Conservation (phyloP, 2,888 invertebrate genomes). For the Sminthurides aquaticus region DNA sequence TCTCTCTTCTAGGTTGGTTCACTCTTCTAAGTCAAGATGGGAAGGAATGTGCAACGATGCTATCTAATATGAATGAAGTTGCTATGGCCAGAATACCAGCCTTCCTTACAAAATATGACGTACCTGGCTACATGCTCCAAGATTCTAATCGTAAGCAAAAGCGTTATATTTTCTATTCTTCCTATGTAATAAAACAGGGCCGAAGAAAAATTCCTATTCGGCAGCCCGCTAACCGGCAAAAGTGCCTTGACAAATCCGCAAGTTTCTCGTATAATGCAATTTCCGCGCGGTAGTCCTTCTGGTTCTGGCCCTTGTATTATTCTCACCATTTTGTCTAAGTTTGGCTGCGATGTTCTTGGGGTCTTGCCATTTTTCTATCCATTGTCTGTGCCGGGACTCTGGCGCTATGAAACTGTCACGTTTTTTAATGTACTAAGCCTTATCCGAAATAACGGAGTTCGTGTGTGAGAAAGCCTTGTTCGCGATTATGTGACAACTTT, state of each 20-base stretch:
- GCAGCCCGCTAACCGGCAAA: too few species aligned
- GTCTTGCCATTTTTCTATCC: background rate
- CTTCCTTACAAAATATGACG: slow-evolving; percentile 58
- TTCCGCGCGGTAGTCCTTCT: too few species aligned
- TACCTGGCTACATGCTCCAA: slow-evolving; percentile 54
- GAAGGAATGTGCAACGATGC: slow-evolving; percentile 40
- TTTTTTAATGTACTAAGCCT: background rate
- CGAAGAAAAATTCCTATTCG: too few species aligned
- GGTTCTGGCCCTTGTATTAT: too few species aligned
- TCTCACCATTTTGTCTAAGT: too few species aligned
- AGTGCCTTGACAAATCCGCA: too few species aligned
- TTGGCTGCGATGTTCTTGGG: too few species aligned
- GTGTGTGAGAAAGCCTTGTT: background rate
- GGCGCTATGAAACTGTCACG: too few species aligned
- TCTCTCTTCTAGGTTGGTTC: slow-evolving; percentile 37
- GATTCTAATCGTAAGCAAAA: slow-evolving; percentile 42
- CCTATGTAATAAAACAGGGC: too few species aligned
- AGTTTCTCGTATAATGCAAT: too few species aligned
- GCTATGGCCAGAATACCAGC: slow-evolving; percentile 60
- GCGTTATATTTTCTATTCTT: background rate
- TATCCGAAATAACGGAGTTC: background rate
- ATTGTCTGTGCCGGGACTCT: background rate
- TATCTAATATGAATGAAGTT: slow-evolving; percentile 45
- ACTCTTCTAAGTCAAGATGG: slow-evolving; percentile 37
- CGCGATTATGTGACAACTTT: background rate